Conservation (phyloP, 1,140 invertebrate species). For the Rhagoletis zephyria region DNA sequence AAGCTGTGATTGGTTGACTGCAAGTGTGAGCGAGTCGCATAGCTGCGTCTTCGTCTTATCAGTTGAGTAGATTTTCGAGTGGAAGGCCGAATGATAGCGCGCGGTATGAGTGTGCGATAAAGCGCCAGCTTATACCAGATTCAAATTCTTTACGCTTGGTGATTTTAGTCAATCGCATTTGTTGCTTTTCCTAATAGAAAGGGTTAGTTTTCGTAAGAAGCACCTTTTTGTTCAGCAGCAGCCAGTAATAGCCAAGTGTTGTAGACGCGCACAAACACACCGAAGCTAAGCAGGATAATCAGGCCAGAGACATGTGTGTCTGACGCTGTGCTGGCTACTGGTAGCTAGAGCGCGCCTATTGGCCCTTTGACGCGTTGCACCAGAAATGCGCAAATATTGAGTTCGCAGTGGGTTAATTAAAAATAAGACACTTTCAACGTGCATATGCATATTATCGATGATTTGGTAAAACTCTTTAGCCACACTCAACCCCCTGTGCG, state of each 20-base stretch:
- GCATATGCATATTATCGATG: background rate
- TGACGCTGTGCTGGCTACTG: background rate
- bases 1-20: background rate
- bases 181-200: background rate
- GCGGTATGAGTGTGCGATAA: constrained; percentile 38
- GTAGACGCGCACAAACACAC: constrained; percentile 16
- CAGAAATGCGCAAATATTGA: background rate
- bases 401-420: background rate
- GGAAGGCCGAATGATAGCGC: background rate
- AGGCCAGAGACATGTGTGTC: background rate
- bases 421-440: background rate
- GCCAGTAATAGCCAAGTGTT: constrained; percentile 22
- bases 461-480: background rate
- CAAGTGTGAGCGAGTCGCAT: constrained; percentile 8
- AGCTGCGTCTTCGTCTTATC: constrained; percentile 64
- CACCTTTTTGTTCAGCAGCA: background rate
- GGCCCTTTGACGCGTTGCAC: background rate
- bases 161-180: constrained; percentile 37
- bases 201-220: background rate
- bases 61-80: constrained; percentile 59
- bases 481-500: too few species aligned
- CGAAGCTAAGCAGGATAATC: constrained; percentile 6
- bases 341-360: background rate
- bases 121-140: background rate
- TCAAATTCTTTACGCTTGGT: background rate